Evolutionary conservation across 1,140 invertebrate genomes (phyloP), one percentile per base, ranked within the genome.

Genomic region (Mamestra configurata): DNA sequence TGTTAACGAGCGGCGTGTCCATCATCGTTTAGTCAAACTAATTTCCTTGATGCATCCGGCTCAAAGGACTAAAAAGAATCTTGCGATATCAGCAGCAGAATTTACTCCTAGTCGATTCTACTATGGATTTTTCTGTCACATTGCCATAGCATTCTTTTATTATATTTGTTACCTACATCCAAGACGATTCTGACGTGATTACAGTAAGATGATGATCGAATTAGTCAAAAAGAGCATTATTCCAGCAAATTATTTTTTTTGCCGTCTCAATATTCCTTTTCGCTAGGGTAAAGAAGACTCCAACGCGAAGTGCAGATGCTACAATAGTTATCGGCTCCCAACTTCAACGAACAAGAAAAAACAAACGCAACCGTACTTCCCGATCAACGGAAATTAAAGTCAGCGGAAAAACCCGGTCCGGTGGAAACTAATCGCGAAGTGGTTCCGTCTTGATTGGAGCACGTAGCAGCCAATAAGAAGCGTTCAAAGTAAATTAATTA

Each of bases 401-500:
- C 46, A 53, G 43, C 46, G 27, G 46, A 71, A 71, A 71, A 71
- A 31, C 15, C 13, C 7, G 46, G 6, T 18, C 13, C 49, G 27
- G n/a, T 71, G 22, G 46, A 53, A 71, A 71, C 68, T 70, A 70
- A 71, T 71, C 43, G 46, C 20, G 46, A 53, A 51, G 68, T 71
- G 68, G 68, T 53, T 35, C 49, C 22, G 49, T 53, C 51, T 43
- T 75, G 72, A 75, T 75, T 75, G 72, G 37, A 57, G 55, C 72
- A 75, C 72, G 72, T 75, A 59, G 8, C 72, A 22, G 20, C 72
- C 72, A 75, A 75, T 75, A 75, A 75, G 72, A 75, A 75, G 37
- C 37, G 51, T 75, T 55, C 53, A 59, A 70, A 75, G 72, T 75
- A 75, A 75, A 75, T 75, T 75, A 75, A 75, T 75, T 75, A 75